These are phyloP conservation scores for Exaiptasia diaphana DNA, from an alignment of 64 coral and sea anemone genomes.

Conservation along the genomic window DNA sequence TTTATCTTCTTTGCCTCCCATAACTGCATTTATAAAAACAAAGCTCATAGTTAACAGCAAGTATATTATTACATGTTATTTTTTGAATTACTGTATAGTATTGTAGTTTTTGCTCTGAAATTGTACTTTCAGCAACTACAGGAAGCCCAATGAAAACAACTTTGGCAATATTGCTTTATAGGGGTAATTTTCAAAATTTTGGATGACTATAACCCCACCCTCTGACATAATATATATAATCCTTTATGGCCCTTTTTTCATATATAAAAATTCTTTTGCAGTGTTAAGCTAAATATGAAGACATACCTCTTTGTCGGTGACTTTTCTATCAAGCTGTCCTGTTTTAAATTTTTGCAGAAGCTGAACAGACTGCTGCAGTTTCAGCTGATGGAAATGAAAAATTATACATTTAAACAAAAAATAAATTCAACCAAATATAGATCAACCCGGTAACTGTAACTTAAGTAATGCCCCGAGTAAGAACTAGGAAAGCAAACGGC, in stretches of 20 bases:
- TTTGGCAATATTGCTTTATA: too few relatives aligned
- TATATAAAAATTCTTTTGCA: too few relatives aligned
- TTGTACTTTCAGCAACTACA: too few relatives aligned
- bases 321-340: neutral
- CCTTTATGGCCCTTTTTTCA: too few relatives aligned
- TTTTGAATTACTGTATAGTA: too few relatives aligned
- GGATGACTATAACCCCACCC: too few relatives aligned
- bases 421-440: neutral
- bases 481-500: neutral
- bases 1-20: conserved; percentile 96
- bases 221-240: too few relatives aligned
- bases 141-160: too few relatives aligned
- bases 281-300: too few relatives aligned
- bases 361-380: conserved; percentile 56
- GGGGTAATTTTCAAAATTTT: too few relatives aligned
- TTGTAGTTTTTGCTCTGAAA: too few relatives aligned
- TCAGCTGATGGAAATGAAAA: conserved; percentile 38
- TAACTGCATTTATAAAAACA: conserved; percentile 48
- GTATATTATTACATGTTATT: too few relatives aligned
- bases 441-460: neutral
- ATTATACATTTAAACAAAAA: neutral
- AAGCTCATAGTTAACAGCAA: neutral
- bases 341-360: conserved; percentile 56
- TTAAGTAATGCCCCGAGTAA: neutral
- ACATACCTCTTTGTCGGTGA: conserved; percentile 39